Evolutionary conservation across 1,140 invertebrate species (phyloP).

Genomic region (Andricus grossulariae): DNA sequence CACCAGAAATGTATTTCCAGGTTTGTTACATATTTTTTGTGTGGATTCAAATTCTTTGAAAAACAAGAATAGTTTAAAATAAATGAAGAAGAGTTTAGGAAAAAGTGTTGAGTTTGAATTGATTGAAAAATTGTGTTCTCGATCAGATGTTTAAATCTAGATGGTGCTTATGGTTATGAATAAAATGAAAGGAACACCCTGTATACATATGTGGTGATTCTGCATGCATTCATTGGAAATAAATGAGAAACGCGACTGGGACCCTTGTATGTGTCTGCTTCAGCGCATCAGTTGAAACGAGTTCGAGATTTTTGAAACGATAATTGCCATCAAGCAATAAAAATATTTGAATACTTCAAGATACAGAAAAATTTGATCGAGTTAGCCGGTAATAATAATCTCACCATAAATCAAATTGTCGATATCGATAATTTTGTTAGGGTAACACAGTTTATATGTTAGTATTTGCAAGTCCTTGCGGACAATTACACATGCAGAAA

Average conservation of each 20-base stretch:
- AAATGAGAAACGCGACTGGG: constrained; percentile 22
- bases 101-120: too few species aligned
- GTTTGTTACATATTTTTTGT: too few species aligned
- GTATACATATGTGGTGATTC: not conserved
- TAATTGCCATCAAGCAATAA: constrained; percentile 20
- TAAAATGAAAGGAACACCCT: not conserved
- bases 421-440: not conserved
- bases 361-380: constrained; percentile 5
- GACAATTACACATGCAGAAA: too few species aligned
- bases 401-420: constrained; percentile 21
- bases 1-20: too few species aligned
- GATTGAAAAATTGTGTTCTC: too few species aligned
- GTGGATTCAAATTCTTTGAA: too few species aligned
- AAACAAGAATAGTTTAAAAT: too few species aligned
- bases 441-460: not conserved
- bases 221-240: constrained; percentile 21
- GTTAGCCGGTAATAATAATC: constrained; percentile 20
- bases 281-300: constrained; percentile 15
- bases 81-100: too few species aligned
- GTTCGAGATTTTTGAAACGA: constrained; percentile 26
- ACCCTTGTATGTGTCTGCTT: not conserved
- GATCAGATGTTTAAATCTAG: too few species aligned
- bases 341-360: constrained; percentile 23
- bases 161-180: not conserved
- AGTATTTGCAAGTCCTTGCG: not conserved